Conservation (phyloP, 2,113 vertebrate species). For the Abramis brama region DNA sequence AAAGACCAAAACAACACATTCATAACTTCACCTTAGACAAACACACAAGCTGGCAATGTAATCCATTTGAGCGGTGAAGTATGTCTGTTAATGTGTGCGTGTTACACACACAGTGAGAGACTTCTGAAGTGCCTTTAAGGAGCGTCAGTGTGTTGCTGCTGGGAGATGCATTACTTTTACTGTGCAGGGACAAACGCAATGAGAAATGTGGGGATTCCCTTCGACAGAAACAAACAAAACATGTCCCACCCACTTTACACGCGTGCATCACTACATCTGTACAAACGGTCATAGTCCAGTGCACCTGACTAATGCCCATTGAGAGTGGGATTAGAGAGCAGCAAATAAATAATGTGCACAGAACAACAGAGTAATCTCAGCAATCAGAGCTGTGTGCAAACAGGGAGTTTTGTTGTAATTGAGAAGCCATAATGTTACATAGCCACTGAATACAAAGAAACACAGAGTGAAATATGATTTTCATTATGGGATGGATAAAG, state of each 20-base stretch:
- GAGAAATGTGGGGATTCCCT: slow-evolving; percentile 72
- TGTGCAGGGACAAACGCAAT: slow-evolving; percentile 2
- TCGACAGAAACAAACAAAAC: slow-evolving; percentile 67
- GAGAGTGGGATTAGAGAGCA: slow-evolving; percentile 70
- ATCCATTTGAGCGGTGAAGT: slow-evolving; percentile 20
- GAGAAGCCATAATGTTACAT: slow-evolving; percentile 23
- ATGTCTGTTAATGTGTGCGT: slow-evolving; percentile 15
- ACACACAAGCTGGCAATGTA: slow-evolving; percentile 25
- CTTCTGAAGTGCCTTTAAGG: slow-evolving; percentile 16
- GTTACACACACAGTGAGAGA: slow-evolving; percentile 6
- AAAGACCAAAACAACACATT: slow-evolving; percentile 39
- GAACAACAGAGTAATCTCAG: slow-evolving; percentile 27
- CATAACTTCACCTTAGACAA: slow-evolving; percentile 41
- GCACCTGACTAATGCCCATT: slow-evolving; percentile 64
- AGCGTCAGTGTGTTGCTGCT: background rate
- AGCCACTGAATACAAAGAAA: slow-evolving; percentile 17
- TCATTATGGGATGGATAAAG: slow-evolving; percentile 11
- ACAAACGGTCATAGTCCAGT: slow-evolving; percentile 61
- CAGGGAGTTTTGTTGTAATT: slow-evolving; percentile 6
- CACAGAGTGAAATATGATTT: slow-evolving; percentile 12
- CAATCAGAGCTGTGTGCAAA: slow-evolving; percentile 41
- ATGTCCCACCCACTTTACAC: slow-evolving; percentile 54
- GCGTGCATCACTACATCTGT: slow-evolving; percentile 62
- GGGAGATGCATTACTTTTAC: slow-evolving; percentile 14
- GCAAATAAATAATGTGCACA: slow-evolving; percentile 61